Conservation (phyloP, 2,797 vertebrate species). For the Enteromius anoplus region DNA sequence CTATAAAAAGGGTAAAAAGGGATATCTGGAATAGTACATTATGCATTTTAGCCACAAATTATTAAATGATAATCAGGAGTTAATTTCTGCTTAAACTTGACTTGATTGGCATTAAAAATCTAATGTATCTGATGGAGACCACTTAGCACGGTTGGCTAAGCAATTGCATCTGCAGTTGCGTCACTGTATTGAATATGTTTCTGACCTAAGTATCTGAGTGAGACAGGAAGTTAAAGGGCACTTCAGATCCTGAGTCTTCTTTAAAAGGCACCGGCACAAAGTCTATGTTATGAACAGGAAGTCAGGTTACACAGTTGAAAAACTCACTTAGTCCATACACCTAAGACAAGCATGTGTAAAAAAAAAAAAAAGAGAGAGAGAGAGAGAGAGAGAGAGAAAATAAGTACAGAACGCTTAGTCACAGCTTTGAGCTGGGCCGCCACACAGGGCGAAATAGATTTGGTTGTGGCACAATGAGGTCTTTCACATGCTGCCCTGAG, state of each 20-base stretch:
- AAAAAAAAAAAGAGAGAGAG: not conserved
- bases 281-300: not conserved
- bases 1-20: not conserved
- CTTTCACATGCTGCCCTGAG: conserved; percentile 55
- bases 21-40: not conserved
- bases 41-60: not conserved
- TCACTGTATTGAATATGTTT: not conserved
- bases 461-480: conserved; percentile 54
- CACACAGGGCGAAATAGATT: conserved; percentile 42
- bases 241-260: not conserved
- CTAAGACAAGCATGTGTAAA: not conserved
- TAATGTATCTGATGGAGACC: not conserved
- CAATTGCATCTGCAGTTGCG: not conserved
- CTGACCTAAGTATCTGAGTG: not conserved
- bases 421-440: conserved; percentile 25
- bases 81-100: conserved; percentile 2
- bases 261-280: conserved; percentile 5
- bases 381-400: not conserved
- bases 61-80: not conserved
- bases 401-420: conserved; percentile 2
- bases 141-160: not conserved
- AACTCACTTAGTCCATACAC: not conserved
- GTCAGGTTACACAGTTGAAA: not conserved
- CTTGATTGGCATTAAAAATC: conserved; percentile 8
- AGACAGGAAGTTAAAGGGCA: conserved; percentile 15